Conservation (phyloP, 2,797 vertebrate species). For the Chanos chanos region DNA sequence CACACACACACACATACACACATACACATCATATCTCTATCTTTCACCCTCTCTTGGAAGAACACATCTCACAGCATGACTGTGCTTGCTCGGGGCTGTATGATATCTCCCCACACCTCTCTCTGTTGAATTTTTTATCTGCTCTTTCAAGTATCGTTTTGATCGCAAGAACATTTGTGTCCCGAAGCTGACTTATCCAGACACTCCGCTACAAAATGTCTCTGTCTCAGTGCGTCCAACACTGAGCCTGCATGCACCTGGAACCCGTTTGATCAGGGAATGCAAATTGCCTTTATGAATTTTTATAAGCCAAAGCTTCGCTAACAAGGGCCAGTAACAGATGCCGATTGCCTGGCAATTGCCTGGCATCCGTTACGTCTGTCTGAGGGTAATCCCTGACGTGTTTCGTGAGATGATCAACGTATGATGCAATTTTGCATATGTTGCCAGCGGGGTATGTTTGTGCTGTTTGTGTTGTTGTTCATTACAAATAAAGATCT, state of each 20-base stretch:
- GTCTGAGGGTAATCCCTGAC: neutral
- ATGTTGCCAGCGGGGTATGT: neutral
- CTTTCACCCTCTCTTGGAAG: neutral
- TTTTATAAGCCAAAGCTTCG: conserved; percentile 12
- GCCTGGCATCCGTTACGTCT: neutral
- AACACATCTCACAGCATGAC: conserved; percentile 12
- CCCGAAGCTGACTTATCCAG: neutral
- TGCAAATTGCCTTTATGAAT: conserved; percentile 25
- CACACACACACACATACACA: neutral
- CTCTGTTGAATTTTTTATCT: conserved; percentile 12
- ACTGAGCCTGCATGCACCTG: neutral
- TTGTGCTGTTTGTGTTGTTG: neutral
- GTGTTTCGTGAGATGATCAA: neutral
- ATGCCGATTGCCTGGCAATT: conserved; percentile 7
- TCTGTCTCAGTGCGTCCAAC: neutral
- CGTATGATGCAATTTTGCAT: neutral
- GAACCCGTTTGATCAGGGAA: conserved; percentile 13
- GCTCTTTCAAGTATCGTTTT: neutral
- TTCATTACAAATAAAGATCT: neutral
- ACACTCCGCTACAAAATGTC: neutral
- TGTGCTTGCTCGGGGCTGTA: neutral
- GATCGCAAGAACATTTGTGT: neutral
- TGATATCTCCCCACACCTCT: conserved; percentile 1
- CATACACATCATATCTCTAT: conserved; percentile 15
- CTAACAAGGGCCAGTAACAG: conserved; percentile 18